Conservation (phyloP, 2,888 invertebrate species). For the Ochropleura plecta region DNA sequence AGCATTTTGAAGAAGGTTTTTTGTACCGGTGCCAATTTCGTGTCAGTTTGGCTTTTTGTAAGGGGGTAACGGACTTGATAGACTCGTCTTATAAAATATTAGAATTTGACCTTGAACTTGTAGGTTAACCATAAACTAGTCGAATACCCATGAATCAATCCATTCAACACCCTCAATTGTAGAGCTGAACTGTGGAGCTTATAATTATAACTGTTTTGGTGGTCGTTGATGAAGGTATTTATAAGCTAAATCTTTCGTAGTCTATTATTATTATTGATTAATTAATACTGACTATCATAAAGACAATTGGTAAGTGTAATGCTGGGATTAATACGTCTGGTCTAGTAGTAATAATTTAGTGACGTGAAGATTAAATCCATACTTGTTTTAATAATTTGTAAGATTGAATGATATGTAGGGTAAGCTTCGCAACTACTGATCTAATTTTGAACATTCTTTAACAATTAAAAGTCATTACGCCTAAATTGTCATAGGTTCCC, state of each 20-base stretch:
- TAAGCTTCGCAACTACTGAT: background rate
- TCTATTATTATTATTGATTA: background rate
- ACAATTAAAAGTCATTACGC: background rate
- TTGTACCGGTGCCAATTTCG: constrained; percentile 13
- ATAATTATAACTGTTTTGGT: background rate
- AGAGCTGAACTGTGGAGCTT: background rate
- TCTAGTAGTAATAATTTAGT: too few relatives aligned
- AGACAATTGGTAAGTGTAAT: background rate
- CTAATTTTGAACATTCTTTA: background rate
- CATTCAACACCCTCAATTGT: background rate
- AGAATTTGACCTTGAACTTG: constrained; percentile 23
- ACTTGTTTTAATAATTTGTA: background rate
- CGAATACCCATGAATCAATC: background rate
- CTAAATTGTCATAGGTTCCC: background rate
- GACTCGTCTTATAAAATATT: background rate
- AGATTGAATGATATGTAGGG: background rate
- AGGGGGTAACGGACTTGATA: background rate
- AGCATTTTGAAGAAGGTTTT: constrained; percentile 26
- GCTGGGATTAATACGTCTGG: background rate
- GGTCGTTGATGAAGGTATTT: background rate
- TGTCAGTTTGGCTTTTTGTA: background rate
- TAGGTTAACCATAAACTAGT: constrained; percentile 21
- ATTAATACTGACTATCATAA: background rate
- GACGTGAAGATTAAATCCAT: background rate
- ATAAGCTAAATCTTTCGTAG: background rate